A percentile compares a stretch with the other conserved stretches of the same genome.
Evolutionary conservation across 2,888 invertebrate genomes (phyloP).

Genomic region (Villa cingulata): DNA sequence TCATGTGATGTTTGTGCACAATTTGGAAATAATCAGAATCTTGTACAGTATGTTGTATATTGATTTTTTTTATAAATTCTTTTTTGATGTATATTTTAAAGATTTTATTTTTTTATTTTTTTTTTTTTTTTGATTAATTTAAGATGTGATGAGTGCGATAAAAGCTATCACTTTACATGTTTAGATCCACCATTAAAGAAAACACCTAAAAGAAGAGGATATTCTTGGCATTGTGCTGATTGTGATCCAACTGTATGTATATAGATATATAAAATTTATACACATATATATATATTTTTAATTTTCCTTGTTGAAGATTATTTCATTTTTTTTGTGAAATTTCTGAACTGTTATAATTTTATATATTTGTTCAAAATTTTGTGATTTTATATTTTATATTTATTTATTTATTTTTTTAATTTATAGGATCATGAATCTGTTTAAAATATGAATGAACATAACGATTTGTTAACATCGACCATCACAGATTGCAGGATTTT

Average conservation of each 20-base stretch:
- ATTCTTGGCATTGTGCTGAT: slow-evolving; percentile 91
- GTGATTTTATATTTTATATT: too few relatives aligned
- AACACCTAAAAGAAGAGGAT: slow-evolving; percentile 84
- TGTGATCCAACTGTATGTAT: slow-evolving; percentile 77
- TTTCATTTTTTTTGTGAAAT: too few relatives aligned
- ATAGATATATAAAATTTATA: too few relatives aligned
- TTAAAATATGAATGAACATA: background rate
- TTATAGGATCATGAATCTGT: background rate
- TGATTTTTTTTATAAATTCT: background rate
- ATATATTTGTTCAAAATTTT: background rate
- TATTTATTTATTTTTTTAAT: background rate
- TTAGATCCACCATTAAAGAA: slow-evolving; percentile 88
- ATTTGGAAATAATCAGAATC: slow-evolving; percentile 11
- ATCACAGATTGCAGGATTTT: too few relatives aligned
- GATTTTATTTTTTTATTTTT: too few relatives aligned
- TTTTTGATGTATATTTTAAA: too few relatives aligned
- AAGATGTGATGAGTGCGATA: slow-evolving; percentile 84
- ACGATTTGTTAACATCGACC: too few relatives aligned
- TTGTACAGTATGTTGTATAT: slow-evolving; percentile 11
- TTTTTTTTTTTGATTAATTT: too few relatives aligned
- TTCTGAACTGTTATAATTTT: background rate
- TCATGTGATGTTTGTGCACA: slow-evolving; percentile 6
- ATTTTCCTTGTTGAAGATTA: background rate
- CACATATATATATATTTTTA: too few relatives aligned
- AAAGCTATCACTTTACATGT: slow-evolving; percentile 84